Evolutionary conservation across 1,140 invertebrate species (phyloP).

Genomic region (Drosophila baimaii): DNA sequence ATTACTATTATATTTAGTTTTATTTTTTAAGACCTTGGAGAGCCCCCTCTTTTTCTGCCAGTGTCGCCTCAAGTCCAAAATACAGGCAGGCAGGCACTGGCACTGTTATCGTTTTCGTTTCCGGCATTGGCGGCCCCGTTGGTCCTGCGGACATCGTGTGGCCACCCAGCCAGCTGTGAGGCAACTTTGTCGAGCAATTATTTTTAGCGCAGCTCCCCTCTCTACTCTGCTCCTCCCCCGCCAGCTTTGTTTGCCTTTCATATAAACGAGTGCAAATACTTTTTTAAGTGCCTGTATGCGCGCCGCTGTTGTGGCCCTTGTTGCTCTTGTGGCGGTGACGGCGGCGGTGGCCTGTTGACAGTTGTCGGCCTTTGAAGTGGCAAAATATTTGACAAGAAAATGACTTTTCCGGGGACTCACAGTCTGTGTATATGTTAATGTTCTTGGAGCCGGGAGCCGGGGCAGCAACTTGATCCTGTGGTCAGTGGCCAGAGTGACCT

Average conservation of each 20-base stretch:
- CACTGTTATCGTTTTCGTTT: conserved; percentile 52
- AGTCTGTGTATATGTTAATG: conserved; percentile 21
- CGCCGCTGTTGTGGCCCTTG: conserved; percentile 12
- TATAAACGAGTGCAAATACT: conserved; percentile 78
- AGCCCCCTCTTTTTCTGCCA: conserved; percentile 3
- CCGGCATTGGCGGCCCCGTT: conserved; percentile 33
- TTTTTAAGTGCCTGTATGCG: conserved; percentile 74
- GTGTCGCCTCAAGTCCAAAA: conserved; percentile 55
- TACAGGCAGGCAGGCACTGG: no score
- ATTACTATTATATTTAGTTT: no score
- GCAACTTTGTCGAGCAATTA: conserved; percentile 79
- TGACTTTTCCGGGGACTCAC: conserved; percentile 51
- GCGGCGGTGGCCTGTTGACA: no score
- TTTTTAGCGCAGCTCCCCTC: conserved; percentile 71
- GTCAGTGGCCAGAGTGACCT: conserved; percentile 17
- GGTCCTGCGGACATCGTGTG: not conserved
- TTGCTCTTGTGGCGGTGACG: conserved; percentile 25
- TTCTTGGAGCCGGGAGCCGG: conserved; percentile 9
- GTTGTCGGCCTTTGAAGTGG: conserved; percentile 76
- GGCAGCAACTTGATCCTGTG: conserved; percentile 21
- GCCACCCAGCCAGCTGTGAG: conserved; percentile 64
- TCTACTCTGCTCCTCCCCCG: not conserved
- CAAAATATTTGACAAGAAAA: conserved; percentile 80
- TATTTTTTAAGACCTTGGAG: no score
- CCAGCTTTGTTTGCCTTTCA: conserved; percentile 61